Percentiles rank a stretch among this genome's conserved stretches.
These are phyloP conservation scores for Salvator merianae DNA, from an alignment of 2,113 vertebrate species.

Conservation along the genomic window DNA sequence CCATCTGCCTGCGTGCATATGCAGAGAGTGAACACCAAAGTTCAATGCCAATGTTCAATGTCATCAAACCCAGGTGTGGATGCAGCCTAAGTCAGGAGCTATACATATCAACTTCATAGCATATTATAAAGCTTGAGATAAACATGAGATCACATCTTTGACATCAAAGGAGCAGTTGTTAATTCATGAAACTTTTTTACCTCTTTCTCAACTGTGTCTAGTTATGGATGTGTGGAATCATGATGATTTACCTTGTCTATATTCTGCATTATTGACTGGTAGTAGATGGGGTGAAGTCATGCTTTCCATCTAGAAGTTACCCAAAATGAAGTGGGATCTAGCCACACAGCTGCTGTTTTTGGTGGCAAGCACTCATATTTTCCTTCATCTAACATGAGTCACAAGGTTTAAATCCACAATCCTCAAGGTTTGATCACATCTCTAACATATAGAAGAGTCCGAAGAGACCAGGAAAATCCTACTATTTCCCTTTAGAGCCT, in stretches of 20 bases:
- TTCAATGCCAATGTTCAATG: no score
- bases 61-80: no score
- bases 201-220: background rate
- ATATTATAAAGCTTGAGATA: no score
- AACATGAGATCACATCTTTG: no score
- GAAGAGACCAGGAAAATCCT: background rate
- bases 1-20: no score
- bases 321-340: background rate
- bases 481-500: no score
- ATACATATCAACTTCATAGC: no score
- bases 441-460: background rate
- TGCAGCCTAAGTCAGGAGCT: no score
- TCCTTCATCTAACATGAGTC: background rate
- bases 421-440: background rate
- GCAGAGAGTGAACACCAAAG: no score
- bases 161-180: no score
- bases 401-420: background rate
- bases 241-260: background rate
- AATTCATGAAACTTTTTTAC: no score
- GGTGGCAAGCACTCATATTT: background rate
- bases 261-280: background rate
- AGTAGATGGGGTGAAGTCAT: background rate
- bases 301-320: background rate
- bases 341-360: background rate
- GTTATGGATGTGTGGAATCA: background rate